These are phyloP conservation scores for Dromius quadrimaculatus DNA, from an alignment of 2,888 invertebrate species.

Conservation along the genomic window DNA sequence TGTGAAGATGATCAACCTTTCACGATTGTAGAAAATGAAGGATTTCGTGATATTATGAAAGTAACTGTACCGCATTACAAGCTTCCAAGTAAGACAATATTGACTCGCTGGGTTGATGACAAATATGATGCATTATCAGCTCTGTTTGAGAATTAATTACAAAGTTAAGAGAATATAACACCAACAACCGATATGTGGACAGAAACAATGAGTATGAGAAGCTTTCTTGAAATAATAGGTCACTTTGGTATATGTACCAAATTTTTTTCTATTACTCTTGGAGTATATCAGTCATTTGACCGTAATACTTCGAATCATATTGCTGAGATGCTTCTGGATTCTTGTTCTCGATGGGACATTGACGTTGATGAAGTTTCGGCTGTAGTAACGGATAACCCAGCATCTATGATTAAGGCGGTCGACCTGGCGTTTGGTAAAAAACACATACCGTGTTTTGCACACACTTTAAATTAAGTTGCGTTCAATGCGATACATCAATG, in stretches of 20 bases:
- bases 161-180: constrained; percentile 57
- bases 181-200: constrained; percentile 62
- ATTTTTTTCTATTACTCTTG: constrained; percentile 59
- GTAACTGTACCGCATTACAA: constrained; percentile 59
- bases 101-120: constrained; percentile 60
- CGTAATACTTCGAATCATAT: constrained; percentile 61
- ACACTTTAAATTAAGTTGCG: constrained; percentile 60
- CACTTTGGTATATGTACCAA: constrained; percentile 60
- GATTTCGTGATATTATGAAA: constrained; percentile 59
- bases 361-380: constrained; percentile 55
- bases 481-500: constrained; percentile 54
- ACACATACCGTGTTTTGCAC: constrained; percentile 60
- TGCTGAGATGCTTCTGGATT: constrained; percentile 56
- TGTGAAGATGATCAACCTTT: constrained; percentile 58
- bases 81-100: constrained; percentile 58
- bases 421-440: constrained; percentile 59
- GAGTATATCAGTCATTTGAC: constrained; percentile 61
- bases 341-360: constrained; percentile 58
- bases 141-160: constrained; percentile 58
- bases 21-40: constrained; percentile 59
- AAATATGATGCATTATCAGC: constrained; percentile 59
- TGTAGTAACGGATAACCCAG: constrained; percentile 55
- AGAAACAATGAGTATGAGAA: constrained; percentile 58
- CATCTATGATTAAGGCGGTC: constrained; percentile 59
- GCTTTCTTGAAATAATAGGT: constrained; percentile 60